Conservation (phyloP, 2,888 invertebrate genomes). For the Tachina lurida region DNA sequence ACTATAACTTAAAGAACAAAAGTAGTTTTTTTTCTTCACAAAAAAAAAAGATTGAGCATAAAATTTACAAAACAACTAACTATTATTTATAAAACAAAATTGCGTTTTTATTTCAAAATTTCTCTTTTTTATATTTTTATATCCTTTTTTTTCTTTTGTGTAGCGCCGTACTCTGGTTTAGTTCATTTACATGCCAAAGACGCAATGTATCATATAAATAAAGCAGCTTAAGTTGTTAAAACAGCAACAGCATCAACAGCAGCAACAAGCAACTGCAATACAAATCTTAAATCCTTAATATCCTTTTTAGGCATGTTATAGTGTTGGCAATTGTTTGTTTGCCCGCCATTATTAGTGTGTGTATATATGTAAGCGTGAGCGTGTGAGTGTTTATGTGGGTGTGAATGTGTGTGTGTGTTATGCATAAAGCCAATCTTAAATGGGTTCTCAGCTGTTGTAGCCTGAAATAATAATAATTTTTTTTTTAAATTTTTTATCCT, state of each 20-base stretch:
- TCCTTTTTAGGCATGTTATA: slow-evolving; percentile 60
- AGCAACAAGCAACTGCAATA: slow-evolving; percentile 32
- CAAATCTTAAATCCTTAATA: slow-evolving; percentile 68
- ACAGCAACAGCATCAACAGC: slow-evolving; percentile 44
- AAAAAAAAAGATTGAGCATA: not conserved
- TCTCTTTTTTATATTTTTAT: not conserved
- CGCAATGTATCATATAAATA: slow-evolving; percentile 69
- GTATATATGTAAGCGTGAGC: not conserved
- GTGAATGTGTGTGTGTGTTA: not conserved
- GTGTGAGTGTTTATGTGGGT: not conserved
- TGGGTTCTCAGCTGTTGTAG: slow-evolving; percentile 71
- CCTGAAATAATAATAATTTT: slow-evolving; percentile 71
- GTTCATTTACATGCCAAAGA: slow-evolving; percentile 71
- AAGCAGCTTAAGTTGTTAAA: slow-evolving; percentile 69
- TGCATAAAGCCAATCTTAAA: slow-evolving; percentile 68
- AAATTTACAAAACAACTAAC: slow-evolving; percentile 17
- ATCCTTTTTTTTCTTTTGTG: not conserved
- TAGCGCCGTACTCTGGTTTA: slow-evolving; percentile 25
- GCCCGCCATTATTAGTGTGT: slow-evolving; percentile 11
- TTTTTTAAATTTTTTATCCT: slow-evolving; percentile 40
- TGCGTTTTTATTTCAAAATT: slow-evolving; percentile 44
- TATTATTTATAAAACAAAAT: slow-evolving; percentile 62
- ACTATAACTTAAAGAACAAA: slow-evolving; percentile 14
- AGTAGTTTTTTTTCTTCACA: slow-evolving; percentile 12
- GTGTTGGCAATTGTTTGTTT: slow-evolving; percentile 53